These are phyloP conservation scores for Carassius auratus DNA, from an alignment of 2,113 vertebrate species.

Conservation along the genomic window DNA sequence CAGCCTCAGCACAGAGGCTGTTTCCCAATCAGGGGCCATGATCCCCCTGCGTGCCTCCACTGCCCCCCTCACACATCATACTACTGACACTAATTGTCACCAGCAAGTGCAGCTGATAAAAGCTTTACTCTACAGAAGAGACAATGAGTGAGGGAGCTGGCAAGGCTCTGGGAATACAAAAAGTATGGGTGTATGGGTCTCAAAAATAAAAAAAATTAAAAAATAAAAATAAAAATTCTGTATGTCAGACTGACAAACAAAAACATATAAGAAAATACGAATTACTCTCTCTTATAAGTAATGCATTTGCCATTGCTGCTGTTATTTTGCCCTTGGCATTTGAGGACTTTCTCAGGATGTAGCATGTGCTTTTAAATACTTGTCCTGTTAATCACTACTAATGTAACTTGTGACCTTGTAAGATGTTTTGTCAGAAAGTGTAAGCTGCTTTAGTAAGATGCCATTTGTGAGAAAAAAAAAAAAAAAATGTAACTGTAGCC, in stretches of 20 bases:
- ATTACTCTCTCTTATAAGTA: background rate
- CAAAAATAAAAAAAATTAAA: background rate
- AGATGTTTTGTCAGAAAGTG: background rate
- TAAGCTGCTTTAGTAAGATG: background rate
- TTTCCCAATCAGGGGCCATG: slow-evolving; percentile 60
- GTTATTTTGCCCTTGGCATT: background rate
- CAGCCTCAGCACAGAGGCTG: slow-evolving; percentile 58
- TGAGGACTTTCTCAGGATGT: background rate
- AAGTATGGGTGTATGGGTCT: background rate
- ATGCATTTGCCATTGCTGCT: background rate
- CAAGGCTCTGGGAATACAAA: slow-evolving; percentile 43
- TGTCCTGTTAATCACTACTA: background rate
- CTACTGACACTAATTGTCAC: slow-evolving; percentile 74
- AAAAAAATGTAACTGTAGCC: background rate
- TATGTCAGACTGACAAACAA: background rate
- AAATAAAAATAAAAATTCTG: background rate
- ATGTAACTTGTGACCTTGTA: background rate
- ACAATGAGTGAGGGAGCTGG: slow-evolving; percentile 52
- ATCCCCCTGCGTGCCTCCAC: slow-evolving; percentile 66
- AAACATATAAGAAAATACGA: background rate
- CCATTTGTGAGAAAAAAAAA: background rate
- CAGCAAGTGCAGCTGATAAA: slow-evolving; percentile 60
- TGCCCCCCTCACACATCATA: slow-evolving; percentile 65
- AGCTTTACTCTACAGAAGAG: slow-evolving; percentile 52
- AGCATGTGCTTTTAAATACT: background rate